Percentiles rank a stretch among this genome's conserved stretches.
phyloP scores from a whole-genome alignment of 1,140 invertebrate genomes.

The Dolichoris vasculosae region DNA sequence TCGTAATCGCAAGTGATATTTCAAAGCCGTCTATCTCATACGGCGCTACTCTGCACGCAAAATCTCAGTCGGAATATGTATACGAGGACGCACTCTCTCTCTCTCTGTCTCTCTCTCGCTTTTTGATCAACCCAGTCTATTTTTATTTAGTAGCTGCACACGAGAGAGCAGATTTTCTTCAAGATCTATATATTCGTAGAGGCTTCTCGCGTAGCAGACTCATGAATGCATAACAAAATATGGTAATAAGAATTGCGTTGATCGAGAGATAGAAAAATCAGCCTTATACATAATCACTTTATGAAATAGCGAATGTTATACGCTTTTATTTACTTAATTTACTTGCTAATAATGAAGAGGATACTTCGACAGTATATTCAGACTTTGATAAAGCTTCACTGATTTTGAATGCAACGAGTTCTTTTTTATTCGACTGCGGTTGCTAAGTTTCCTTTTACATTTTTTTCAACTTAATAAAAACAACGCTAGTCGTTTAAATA shows the following conservation, averaged over 20 bases:
- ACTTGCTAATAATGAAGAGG: constrained; percentile 16
- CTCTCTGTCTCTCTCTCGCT: background rate
- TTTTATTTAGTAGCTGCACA: background rate
- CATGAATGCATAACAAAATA: constrained; percentile 14
- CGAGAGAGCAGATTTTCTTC: background rate
- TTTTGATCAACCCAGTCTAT: background rate
- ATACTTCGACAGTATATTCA: background rate
- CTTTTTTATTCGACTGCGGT: background rate
- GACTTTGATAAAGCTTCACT: background rate
- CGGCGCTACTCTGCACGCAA: background rate
- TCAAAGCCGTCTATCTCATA: constrained; percentile 34
- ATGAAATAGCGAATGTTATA: background rate
- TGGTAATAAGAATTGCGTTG: background rate
- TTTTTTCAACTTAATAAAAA: background rate
- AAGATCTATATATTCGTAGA: background rate
- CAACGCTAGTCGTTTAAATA: background rate
- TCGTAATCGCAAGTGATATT: constrained; percentile 56
- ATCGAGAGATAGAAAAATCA: background rate
- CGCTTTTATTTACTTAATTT: background rate
- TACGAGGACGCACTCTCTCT: background rate
- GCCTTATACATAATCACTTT: background rate
- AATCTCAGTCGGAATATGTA: background rate
- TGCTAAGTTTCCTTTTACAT: background rate
- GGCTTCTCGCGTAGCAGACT: background rate
- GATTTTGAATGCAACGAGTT: background rate